Conservation (phyloP, 2,888 invertebrate species). For the Apocheima hispidaria region DNA sequence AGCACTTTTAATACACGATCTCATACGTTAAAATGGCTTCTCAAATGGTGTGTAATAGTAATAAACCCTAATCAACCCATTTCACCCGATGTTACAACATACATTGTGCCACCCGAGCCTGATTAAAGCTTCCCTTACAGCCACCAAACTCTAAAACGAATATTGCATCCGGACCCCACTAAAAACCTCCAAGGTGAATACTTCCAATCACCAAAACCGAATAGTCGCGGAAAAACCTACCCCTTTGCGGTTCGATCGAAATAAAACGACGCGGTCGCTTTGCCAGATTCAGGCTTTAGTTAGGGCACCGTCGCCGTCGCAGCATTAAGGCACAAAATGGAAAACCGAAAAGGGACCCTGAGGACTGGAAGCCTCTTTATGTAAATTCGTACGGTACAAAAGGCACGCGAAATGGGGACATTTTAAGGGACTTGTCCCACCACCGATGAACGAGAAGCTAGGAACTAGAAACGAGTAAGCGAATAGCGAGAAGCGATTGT, state of each 20-base stretch:
- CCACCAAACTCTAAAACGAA: conserved; percentile 52
- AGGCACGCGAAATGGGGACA: conserved; percentile 78
- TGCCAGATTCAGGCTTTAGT: conserved; percentile 68
- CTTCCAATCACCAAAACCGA: conserved; percentile 57
- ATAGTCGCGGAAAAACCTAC: conserved; percentile 48
- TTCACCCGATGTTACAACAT: conserved; percentile 13
- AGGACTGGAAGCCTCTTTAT: conserved; percentile 80
- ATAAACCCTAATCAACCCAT: conserved; percentile 23
- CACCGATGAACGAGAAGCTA: no score
- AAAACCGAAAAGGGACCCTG: conserved; percentile 79
- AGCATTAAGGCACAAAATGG: conserved; percentile 81
- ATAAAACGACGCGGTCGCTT: conserved; percentile 70
- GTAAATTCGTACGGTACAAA: conserved; percentile 79
- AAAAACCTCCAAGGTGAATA: conserved; percentile 45
- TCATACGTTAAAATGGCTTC: conserved; percentile 42
- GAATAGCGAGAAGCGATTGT: no score
- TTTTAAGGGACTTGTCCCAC: no score
- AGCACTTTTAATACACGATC: not conserved
- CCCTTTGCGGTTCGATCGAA: conserved; percentile 66
- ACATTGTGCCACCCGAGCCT: conserved; percentile 24
- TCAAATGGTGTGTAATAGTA: conserved; percentile 31
- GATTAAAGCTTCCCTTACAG: conserved; percentile 56
- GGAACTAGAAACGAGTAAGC: no score
- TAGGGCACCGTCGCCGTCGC: conserved; percentile 61
- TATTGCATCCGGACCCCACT: conserved; percentile 57